These are phyloP conservation scores for Acipenser ruthenus DNA, from an alignment of 2,797 vertebrate genomes.

Conservation along the genomic window DNA sequence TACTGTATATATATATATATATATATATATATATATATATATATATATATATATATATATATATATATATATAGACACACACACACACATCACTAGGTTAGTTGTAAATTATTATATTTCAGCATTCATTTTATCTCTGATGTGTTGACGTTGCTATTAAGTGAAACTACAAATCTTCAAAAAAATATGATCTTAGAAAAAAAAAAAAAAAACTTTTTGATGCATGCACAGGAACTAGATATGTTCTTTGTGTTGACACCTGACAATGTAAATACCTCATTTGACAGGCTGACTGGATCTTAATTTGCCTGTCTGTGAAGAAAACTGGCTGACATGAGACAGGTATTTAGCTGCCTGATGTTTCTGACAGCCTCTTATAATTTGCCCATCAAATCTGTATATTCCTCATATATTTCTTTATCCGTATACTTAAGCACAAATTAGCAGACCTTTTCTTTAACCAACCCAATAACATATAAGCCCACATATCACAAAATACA, in stretches of 20 bases:
- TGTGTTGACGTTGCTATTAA: no score
- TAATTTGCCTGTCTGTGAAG: conserved; percentile 9
- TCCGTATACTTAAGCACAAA: conserved; percentile 24
- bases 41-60: no score
- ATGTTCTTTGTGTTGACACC: conserved; percentile 37
- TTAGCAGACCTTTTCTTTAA: conserved; percentile 24
- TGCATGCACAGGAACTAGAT: conserved; percentile 17
- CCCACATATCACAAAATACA: no score
- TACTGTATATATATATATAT: no score
- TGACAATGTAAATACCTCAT: conserved; percentile 50
- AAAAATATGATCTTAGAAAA: not conserved
- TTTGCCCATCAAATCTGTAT: conserved; percentile 35
- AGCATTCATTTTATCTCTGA: no score
- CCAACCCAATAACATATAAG: not conserved
- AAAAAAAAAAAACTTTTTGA: conserved; percentile 2
- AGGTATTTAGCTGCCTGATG: conserved; percentile 38
- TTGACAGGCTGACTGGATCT: conserved; percentile 38
- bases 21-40: no score
- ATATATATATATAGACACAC: no score
- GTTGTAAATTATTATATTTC: no score
- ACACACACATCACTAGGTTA: no score
- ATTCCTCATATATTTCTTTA: conserved; percentile 21
- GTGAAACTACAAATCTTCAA: no score
- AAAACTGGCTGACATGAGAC: conserved; percentile 41
- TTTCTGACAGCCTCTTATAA: conserved; percentile 33